Base-by-base conservation (phyloP, 2,797 vertebrate genomes). In the Rallus crepitans region DNA sequence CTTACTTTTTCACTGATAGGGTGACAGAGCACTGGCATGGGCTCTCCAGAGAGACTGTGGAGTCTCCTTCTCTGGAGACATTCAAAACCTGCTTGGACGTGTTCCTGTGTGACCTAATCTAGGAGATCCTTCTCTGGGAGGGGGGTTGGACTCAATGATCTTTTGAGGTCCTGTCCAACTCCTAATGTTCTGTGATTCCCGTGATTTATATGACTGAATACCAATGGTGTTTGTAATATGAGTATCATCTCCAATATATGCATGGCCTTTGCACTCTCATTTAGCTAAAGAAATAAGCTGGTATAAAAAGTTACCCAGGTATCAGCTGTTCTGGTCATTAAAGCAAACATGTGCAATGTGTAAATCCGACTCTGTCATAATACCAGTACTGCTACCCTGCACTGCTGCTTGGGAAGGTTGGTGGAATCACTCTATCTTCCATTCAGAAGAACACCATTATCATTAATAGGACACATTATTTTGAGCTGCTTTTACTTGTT, bases 371-470 rank as follows among this genome's bases (percentile, higher is more conserved):
- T 52, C 6, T 65, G 40, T 33, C 4, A 5, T 42, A 45, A 31
- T 4, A 33, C 6, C 3, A 7, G 21, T 33, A 31, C 13, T 60
- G 17, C 12, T 30, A 24, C 4, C 21, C 10, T 61, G 60, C 18
- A 20, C 23, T 53, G 31, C 61, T 89, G 33, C 50, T 75, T 53
- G 48, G 15, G 35, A 79, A 79, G 18, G 27, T 48, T 21, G 31
- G 31, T 60, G 55, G 45, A 77, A 56, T 63, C 33, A 25, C 59
- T 78, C 59, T 47, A 17, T 10, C 35, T 70, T 52, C 6, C 0
- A 0, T 39, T 69, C 20, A n/a, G 40, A 71, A 72, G 31, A 20
- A 28, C 1, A 0, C 4, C 39, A 1, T n/a, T 48, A 27, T n/a
- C 27, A 12, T n/a, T 31, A 45, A 23, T 8, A 33, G 19, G 7